These are phyloP conservation scores for Orthosia gracilis DNA, from an alignment of 2,888 invertebrate species.

Conservation along the genomic window DNA sequence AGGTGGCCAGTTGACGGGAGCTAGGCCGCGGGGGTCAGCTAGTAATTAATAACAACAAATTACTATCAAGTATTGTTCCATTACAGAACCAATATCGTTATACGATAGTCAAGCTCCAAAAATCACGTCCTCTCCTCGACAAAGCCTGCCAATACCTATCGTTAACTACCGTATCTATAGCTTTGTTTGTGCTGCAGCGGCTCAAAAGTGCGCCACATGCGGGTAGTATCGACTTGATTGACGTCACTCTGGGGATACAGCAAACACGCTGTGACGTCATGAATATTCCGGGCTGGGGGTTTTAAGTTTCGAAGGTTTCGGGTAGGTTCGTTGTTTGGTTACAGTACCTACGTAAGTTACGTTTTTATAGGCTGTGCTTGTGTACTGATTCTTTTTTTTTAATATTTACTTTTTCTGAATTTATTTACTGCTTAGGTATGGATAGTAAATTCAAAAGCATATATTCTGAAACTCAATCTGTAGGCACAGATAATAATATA, in stretches of 20 bases:
- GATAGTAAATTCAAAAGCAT: too few relatives aligned
- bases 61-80: neutral
- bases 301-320: neutral
- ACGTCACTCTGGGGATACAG: slow-evolving; percentile 44
- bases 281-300: slow-evolving; percentile 26
- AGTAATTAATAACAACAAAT: too few relatives aligned
- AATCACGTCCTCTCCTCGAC: neutral
- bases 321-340: neutral
- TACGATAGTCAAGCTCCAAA: neutral
- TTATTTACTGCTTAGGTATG: too few relatives aligned
- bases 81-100: neutral
- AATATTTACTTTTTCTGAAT: too few relatives aligned
- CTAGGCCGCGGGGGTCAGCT: too few relatives aligned
- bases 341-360: neutral
- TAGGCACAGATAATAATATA: too few relatives aligned
- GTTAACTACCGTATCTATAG: slow-evolving; percentile 21
- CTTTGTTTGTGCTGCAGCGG: slow-evolving; percentile 29
- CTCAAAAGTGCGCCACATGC: slow-evolving; percentile 51
- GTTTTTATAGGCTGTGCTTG: too few relatives aligned
- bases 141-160: slow-evolving; percentile 17
- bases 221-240: slow-evolving; percentile 50
- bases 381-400: too few relatives aligned
- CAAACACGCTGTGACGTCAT: slow-evolving; percentile 40
- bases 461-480: too few relatives aligned
- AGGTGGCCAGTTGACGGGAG: too few relatives aligned